These are phyloP conservation scores for Papilio polytes DNA, from an alignment of 1,140 invertebrate species.

Conservation along the genomic window DNA sequence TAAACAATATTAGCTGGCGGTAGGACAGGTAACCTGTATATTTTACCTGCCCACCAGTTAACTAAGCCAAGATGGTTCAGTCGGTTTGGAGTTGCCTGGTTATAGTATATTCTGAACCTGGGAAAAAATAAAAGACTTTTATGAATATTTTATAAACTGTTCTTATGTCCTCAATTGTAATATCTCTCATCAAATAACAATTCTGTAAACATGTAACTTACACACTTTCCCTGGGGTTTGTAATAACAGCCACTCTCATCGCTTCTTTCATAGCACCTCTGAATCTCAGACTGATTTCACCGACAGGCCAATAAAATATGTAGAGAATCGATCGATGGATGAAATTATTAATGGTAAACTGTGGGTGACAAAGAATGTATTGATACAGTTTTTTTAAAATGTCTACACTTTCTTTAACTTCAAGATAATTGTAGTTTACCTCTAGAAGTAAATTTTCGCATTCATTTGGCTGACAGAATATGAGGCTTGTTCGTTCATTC, in stretches of 20 bases:
- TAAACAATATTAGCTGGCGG: slow-evolving; percentile 85
- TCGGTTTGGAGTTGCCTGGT: slow-evolving; percentile 85
- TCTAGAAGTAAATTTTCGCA: slow-evolving; percentile 69
- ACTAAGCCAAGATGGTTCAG: slow-evolving; percentile 84
- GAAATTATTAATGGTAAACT: slow-evolving; percentile 79
- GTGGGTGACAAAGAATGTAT: slow-evolving; percentile 28
- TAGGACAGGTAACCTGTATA: slow-evolving; percentile 86
- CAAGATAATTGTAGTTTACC: slow-evolving; percentile 48
- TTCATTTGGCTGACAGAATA: slow-evolving; percentile 69
- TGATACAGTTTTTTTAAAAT: neutral
- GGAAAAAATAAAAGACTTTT: neutral
- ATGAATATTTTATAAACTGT: too few species aligned
- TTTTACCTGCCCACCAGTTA: slow-evolving; percentile 87
- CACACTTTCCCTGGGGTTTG: slow-evolving; percentile 83
- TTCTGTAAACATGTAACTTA: too few species aligned
- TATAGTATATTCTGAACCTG: slow-evolving; percentile 87
- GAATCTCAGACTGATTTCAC: slow-evolving; percentile 67
- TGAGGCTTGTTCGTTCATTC: slow-evolving; percentile 67
- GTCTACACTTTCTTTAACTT: too few species aligned
- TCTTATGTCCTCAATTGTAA: neutral
- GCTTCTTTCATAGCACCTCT: slow-evolving; percentile 73
- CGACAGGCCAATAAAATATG: slow-evolving; percentile 80
- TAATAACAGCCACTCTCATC: slow-evolving; percentile 84
- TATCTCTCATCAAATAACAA: too few species aligned
- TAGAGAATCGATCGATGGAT: slow-evolving; percentile 81